Evolutionary conservation across 2,113 vertebrate species (phyloP).

Genomic region (Dicrurus megarhynchus): DNA sequence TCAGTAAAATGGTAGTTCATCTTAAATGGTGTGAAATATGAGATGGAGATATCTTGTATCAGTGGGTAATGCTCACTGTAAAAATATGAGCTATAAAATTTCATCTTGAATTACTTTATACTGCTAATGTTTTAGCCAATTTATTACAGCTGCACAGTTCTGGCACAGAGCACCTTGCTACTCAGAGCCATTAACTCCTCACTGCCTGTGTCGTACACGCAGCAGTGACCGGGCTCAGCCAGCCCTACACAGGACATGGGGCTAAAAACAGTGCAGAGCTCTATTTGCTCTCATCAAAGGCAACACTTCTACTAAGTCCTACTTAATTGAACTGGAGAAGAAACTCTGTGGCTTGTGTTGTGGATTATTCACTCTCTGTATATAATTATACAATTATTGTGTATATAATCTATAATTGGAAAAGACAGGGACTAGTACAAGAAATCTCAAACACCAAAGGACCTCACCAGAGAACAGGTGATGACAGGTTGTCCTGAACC

Average conservation of each 20-base stretch:
- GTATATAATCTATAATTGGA: not conserved
- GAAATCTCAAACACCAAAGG: not conserved
- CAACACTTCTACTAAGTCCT: not conserved
- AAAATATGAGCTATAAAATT: slow-evolving; percentile 49
- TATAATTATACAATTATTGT: not conserved
- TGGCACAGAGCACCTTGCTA: slow-evolving; percentile 22
- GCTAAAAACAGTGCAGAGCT: not conserved
- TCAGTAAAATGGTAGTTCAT: not conserved
- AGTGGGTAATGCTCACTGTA: not conserved
- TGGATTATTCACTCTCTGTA: not conserved
- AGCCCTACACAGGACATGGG: not conserved
- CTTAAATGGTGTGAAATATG: slow-evolving; percentile 27
- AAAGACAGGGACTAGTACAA: not conserved
- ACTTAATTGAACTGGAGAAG: not conserved
- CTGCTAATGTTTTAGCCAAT: slow-evolving; percentile 46
- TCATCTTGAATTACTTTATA: slow-evolving; percentile 47
- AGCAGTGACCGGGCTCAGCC: not conserved
- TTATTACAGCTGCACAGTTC: slow-evolving; percentile 12
- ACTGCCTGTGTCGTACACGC: not conserved
- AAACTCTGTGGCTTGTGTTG: not conserved
- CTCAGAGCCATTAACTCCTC: slow-evolving; percentile 14
- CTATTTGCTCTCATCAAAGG: not conserved
- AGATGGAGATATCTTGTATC: slow-evolving; percentile 37
- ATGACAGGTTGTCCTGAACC: not conserved
- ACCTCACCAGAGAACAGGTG: not conserved